Evolutionary conservation across 2,797 vertebrate genomes (phyloP).

Genomic region (Choloepus didactylus): DNA sequence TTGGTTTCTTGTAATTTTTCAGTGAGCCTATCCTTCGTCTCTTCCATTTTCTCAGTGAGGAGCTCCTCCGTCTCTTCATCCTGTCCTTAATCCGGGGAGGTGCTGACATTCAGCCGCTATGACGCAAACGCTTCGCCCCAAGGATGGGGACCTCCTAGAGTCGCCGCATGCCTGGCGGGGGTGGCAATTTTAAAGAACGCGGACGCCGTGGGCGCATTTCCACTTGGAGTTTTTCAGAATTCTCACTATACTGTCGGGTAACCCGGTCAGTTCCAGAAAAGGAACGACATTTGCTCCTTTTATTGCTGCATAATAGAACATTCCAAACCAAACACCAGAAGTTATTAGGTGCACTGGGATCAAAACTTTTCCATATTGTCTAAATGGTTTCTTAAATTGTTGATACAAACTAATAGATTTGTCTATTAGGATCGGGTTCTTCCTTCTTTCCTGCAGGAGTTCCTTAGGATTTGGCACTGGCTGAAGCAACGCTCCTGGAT

Average conservation of each 20-base stretch:
- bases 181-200: conserved; percentile 92
- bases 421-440: conserved; percentile 95
- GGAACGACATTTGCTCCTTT: conserved; percentile 79
- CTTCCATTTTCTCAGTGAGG: no score
- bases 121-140: conserved; percentile 95
- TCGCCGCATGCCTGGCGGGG: conserved; percentile 95
- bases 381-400: conserved; percentile 97
- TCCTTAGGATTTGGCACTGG: conserved; percentile 66
- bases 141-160: conserved; percentile 95
- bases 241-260: no score
- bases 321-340: conserved; percentile 96
- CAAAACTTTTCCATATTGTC: conserved; percentile 98
- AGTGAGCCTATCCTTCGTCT: conserved; percentile 88
- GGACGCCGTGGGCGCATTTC: no score
- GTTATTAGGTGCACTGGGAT: conserved; percentile 96
- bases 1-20: conserved; percentile 96
- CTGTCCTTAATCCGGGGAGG: conserved; percentile 95
- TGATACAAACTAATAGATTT: conserved; percentile 94
- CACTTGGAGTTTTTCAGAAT: no score
- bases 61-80: no score
- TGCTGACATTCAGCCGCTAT: conserved; percentile 94
- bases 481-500: conserved; percentile 45
- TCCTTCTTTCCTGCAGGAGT: conserved; percentile 74
- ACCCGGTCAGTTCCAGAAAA: no score
- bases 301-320: conserved; percentile 98